A percentile compares a stretch with the other conserved stretches of the same genome.
phyloP scores from a whole-genome alignment of 1,140 invertebrate genomes.

The Bombus impatiens region DNA sequence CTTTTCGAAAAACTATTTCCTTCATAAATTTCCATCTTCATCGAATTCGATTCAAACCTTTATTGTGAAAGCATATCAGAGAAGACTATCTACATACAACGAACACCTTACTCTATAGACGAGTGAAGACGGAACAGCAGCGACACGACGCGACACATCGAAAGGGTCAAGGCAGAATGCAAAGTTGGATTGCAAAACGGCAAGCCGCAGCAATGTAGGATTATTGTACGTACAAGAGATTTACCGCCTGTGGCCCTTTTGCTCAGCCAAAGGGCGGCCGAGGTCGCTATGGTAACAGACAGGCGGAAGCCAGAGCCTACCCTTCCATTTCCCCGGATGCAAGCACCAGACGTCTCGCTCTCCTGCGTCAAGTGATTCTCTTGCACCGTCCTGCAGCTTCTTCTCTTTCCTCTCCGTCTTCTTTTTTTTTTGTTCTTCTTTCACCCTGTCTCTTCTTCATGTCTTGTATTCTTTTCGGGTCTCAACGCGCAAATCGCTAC shows the following conservation, averaged over 20 bases:
- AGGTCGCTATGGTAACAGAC: constrained; percentile 80
- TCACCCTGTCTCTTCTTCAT: constrained; percentile 8
- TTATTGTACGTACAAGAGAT: constrained; percentile 81
- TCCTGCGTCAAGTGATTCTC: constrained; percentile 74
- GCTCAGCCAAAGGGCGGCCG: constrained; percentile 74
- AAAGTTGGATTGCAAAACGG: constrained; percentile 75
- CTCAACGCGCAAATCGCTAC: constrained; percentile 19
- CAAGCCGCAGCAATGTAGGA: constrained; percentile 72
- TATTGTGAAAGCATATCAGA: no score
- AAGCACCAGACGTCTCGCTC: constrained; percentile 66
- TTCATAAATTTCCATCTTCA: not conserved
- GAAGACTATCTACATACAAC: no score
- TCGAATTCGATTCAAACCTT: not conserved
- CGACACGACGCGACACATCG: not conserved
- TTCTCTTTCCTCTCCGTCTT: not conserved
- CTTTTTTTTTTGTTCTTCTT: constrained; percentile 28
- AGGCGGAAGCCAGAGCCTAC: constrained; percentile 71
- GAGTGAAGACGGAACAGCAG: constrained; percentile 23
- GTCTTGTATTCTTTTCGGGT: constrained; percentile 7
- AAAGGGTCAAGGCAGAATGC: constrained; percentile 27
- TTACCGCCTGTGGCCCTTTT: constrained; percentile 78
- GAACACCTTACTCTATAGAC: no score
- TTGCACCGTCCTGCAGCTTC: constrained; percentile 62
- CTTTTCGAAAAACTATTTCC: not conserved
- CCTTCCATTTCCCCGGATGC: constrained; percentile 69